Conservation (phyloP, 2,888 invertebrate genomes). For the Nudaria mundana region DNA sequence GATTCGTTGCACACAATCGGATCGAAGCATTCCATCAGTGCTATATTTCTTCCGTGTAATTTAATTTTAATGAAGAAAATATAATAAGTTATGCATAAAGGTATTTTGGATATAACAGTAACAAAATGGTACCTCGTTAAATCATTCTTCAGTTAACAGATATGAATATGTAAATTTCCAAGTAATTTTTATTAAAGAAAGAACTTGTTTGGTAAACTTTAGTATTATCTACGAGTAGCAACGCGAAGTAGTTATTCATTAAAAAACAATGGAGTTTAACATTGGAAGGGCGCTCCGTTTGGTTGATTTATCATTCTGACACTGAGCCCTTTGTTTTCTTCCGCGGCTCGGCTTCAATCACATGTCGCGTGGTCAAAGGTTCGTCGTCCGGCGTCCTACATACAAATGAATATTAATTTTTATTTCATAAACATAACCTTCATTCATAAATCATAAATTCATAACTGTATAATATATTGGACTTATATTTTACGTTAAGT, state of each 20-base stretch:
- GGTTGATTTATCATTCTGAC: constrained; percentile 62
- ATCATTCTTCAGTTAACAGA: constrained; percentile 25
- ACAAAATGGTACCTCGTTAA: constrained; percentile 23
- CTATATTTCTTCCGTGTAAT: constrained; percentile 26
- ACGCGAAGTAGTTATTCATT: constrained; percentile 35
- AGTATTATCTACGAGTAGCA: constrained; percentile 20
- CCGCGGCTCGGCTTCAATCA: constrained; percentile 48
- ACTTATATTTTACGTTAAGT: background rate
- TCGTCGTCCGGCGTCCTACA: constrained; percentile 36
- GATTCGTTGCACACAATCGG: constrained; percentile 10
- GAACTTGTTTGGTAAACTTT: constrained; percentile 16
- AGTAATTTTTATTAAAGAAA: constrained; percentile 14
- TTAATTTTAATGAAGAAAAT: constrained; percentile 24
- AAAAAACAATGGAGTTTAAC: constrained; percentile 59
- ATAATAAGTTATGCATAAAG: constrained; percentile 26
- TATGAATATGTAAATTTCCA: constrained; percentile 19
- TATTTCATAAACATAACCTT: constrained; percentile 17
- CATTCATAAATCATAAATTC: constrained; percentile 19
- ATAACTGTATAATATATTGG: background rate
- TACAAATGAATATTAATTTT: constrained; percentile 41
- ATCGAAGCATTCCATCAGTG: constrained; percentile 21
- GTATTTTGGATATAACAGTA: constrained; percentile 30
- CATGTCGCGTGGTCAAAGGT: constrained; percentile 52
- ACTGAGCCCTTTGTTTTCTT: constrained; percentile 58
- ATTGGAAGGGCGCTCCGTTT: constrained; percentile 60